These are phyloP conservation scores for Macrotrachela quadricornifera DNA, from an alignment of 1,140 invertebrate genomes.

Conservation along the genomic window DNA sequence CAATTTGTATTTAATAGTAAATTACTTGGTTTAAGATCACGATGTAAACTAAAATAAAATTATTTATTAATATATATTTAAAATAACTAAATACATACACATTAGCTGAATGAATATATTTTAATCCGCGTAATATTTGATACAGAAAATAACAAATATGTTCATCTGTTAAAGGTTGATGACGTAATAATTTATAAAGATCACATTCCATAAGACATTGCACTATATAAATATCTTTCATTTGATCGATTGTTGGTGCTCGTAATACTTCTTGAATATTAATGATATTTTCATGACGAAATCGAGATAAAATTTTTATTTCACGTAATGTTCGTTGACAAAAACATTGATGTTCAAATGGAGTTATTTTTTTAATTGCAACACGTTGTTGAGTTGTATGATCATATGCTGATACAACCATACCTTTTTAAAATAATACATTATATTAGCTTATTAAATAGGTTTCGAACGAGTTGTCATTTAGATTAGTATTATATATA, in stretches of 20 bases:
- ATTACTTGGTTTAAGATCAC: constrained; percentile 69
- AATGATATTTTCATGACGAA: constrained; percentile 99
- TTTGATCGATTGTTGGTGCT: constrained; percentile 75
- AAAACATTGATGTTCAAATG: constrained; percentile 98
- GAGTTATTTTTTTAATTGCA: constrained; percentile 97
- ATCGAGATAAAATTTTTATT: constrained; percentile 96
- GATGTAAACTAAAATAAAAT: constrained; percentile 26
- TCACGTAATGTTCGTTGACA: constrained; percentile 93
- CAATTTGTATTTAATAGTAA: constrained; percentile 85
- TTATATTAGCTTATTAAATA: too few species aligned
- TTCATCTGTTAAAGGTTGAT: constrained; percentile 52
- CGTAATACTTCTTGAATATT: constrained; percentile 95
- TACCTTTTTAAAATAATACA: too few species aligned
- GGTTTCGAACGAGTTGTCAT: constrained; percentile 43
- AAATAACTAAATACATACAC: constrained; percentile 34
- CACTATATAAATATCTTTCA: constrained; percentile 96
- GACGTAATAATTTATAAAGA: constrained; percentile 95
- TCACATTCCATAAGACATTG: constrained; percentile 99
- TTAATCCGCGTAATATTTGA: constrained; percentile 92
- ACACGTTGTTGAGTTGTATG: constrained; percentile 77
- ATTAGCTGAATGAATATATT: constrained; percentile 98
- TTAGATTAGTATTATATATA: too few species aligned
- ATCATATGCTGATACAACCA: constrained; percentile 42
- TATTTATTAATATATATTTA: constrained; percentile 78
- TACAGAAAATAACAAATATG: constrained; percentile 99